Evolutionary conservation across 2,797 vertebrate species (phyloP).

Genomic region (Hydrocynus forskahlii): DNA sequence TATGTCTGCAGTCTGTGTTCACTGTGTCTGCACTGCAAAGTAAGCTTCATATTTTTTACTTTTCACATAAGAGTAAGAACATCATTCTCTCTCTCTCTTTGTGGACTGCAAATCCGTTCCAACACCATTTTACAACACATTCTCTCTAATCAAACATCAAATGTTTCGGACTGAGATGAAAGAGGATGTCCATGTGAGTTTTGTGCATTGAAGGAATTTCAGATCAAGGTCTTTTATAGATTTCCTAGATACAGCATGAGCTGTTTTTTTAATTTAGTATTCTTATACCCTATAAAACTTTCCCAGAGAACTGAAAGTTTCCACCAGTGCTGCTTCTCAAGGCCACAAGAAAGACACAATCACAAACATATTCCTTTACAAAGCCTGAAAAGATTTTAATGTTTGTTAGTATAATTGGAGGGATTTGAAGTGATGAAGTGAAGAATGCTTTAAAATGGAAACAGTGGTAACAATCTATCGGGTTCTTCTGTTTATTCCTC

Average conservation of each 20-base stretch:
- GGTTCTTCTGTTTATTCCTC: too few species aligned
- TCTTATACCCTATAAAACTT: not conserved
- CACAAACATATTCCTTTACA: constrained; percentile 11
- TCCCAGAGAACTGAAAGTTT: not conserved
- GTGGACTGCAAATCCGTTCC: not conserved
- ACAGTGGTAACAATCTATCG: not conserved
- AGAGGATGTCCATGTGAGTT: not conserved
- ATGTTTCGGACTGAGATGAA: constrained; percentile 3
- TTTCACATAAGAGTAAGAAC: not conserved
- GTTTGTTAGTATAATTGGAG: too few species aligned
- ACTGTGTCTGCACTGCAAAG: too few species aligned
- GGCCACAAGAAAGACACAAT: not conserved
- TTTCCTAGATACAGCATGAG: not conserved
- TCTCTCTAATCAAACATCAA: constrained; percentile 13
- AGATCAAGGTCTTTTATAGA: constrained; percentile 14
- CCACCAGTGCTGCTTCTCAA: not conserved
- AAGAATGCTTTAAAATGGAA: not conserved
- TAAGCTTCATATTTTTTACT: not conserved
- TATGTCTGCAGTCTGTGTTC: too few species aligned
- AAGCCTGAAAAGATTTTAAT: too few species aligned
- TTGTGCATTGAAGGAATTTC: constrained; percentile 3
- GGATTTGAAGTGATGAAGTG: too few species aligned
- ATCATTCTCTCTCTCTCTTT: not conserved
- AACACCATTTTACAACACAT: not conserved
- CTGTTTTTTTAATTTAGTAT: not conserved